These are phyloP conservation scores for Polypedilum vanderplanki DNA, from an alignment of 1,140 invertebrate species.

Conservation along the genomic window DNA sequence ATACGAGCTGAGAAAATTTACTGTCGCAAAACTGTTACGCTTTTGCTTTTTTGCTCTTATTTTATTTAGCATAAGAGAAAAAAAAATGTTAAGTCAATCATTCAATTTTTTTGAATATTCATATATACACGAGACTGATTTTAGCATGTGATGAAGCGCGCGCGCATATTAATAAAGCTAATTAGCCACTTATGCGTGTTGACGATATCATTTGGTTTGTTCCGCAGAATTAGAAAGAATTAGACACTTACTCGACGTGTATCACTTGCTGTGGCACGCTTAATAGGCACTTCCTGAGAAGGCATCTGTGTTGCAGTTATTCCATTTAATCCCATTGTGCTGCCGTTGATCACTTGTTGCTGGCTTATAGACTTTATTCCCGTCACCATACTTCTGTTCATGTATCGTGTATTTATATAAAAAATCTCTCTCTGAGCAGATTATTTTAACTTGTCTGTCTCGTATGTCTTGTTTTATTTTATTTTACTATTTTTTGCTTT, in stretches of 20 bases:
- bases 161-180: neutral
- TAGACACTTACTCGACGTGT: conserved; percentile 16
- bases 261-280: conserved; percentile 23
- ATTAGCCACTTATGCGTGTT: neutral
- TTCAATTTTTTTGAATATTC: too few relatives aligned
- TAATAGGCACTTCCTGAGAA: conserved; percentile 21
- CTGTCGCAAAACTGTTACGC: neutral
- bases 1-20: neutral
- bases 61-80: neutral
- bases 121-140: neutral
- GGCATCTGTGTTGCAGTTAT: conserved; percentile 24
- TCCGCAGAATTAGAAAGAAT: neutral
- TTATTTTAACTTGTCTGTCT: neutral
- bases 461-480: conserved; percentile 10
- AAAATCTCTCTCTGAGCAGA: neutral
- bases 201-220: neutral
- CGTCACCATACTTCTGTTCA: conserved; percentile 21
- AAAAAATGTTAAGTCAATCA: neutral
- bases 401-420: neutral
- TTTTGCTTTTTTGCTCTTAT: neutral
- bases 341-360: conserved; percentile 24
- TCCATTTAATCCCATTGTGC: conserved; percentile 26
- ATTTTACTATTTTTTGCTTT: neutral
- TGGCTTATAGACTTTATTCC: conserved; percentile 24
- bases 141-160: neutral